Percentiles rank a stretch among this genome's conserved stretches.
phyloP scores from a whole-genome alignment of 2,113 vertebrate genomes.

The Cygnus atratus region DNA sequence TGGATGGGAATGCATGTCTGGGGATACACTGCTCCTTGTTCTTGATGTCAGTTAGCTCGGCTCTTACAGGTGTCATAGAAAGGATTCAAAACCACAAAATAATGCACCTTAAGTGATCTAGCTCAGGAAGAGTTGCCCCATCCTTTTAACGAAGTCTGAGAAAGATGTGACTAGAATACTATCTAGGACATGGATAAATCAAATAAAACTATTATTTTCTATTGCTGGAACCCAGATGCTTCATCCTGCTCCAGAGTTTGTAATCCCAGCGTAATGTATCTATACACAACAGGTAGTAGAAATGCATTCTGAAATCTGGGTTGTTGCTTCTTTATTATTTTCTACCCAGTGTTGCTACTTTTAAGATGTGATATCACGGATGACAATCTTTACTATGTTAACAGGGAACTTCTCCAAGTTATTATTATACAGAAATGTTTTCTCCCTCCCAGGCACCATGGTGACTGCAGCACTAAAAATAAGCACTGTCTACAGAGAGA shows the following conservation, averaged over 20 bases:
- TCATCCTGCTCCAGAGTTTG: background rate
- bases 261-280: background rate
- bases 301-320: background rate
- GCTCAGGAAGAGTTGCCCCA: background rate
- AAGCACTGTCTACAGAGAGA: background rate
- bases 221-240: background rate
- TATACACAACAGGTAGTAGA: background rate
- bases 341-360: background rate
- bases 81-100: background rate
- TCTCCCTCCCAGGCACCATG: background rate
- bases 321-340: background rate
- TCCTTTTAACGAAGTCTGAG: background rate
- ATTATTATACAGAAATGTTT: background rate
- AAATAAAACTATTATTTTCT: background rate
- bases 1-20: background rate
- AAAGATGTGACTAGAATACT: background rate
- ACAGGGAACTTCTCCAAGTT: slow-evolving; percentile 12
- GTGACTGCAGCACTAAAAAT: slow-evolving; percentile 22
- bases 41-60: background rate
- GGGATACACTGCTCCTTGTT: background rate
- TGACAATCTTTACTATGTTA: background rate
- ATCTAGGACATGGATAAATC: background rate
- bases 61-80: background rate
- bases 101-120: background rate
- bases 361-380: background rate